Evolutionary conservation across 2,797 vertebrate genomes (phyloP), one percentile per base, ranked within the genome.

Genomic region (Eulemur coronatus): DNA sequence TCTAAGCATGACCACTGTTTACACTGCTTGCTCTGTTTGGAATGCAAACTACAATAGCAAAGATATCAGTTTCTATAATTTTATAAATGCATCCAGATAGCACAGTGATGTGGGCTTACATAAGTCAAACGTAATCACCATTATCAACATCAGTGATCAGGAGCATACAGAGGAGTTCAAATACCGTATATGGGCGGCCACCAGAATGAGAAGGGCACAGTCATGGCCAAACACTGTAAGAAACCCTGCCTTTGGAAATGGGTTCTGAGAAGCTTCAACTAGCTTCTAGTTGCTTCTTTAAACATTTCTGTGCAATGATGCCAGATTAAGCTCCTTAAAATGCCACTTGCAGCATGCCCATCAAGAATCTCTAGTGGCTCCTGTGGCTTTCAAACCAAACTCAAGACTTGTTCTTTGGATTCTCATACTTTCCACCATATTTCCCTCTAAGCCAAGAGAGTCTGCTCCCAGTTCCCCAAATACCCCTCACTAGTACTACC

Each of bases 1-100:
- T 76, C n/a, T 52, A 76, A 89, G 61, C 73, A 67, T 59, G 48
- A 85, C 84, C 76, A 76, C 28, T 94, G 61, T 87, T 96, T 95
- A 84, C n/a, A 93, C 14, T 82, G 33, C 67, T 72, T 81, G 46
- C 12, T 95, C 22, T 78, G 22, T 91, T 72, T 88, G 87, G 85
- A 89, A 90, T 90, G 33, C 4, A 48, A 94, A 30, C 28, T 26
- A 26, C 41, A 79, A 85, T 0, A 61, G 61, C 79, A 90, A 80
- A 78, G 28, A 41, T 17, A 30, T 48, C 73, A 94, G 61, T 73
- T 93, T 59, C 91, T 89, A 94, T 89, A 78, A 57, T 24, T 73
- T 76, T 72, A 61, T 79, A 93, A 82, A 85, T 92, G 46, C 61
- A 94, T 91, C 61, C 84, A 57, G 61, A 85, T 2, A 76, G 67